A percentile compares a stretch with the other conserved stretches of the same genome.
Evolutionary conservation across 2,888 invertebrate genomes (phyloP).

Genomic region (Caenorhabditis sulstoni): DNA sequence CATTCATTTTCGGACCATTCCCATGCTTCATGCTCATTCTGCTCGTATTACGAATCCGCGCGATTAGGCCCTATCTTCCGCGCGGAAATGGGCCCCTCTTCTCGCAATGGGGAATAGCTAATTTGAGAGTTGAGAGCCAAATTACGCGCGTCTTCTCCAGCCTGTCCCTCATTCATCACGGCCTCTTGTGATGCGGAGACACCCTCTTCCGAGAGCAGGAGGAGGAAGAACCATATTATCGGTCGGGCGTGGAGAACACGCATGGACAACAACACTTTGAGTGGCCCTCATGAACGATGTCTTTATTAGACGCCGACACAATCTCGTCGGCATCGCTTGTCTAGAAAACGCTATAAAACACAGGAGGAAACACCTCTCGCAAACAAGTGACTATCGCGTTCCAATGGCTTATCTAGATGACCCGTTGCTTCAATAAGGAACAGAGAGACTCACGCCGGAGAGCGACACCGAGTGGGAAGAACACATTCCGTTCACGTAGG

Average conservation of each 20-base stretch:
- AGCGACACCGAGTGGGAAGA: constrained; percentile 72
- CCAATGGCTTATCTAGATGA: constrained; percentile 9
- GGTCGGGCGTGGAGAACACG: constrained; percentile 17
- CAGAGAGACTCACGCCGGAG: constrained; percentile 65
- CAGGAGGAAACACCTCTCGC: not conserved
- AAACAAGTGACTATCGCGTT: constrained; percentile 26
- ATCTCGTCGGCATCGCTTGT: constrained; percentile 14
- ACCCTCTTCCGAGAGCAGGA: not conserved
- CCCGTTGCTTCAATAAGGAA: not conserved
- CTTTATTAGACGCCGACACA: constrained; percentile 18
- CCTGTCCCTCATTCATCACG: constrained; percentile 49
- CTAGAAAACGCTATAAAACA: constrained; percentile 2
- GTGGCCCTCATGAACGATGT: constrained; percentile 6
- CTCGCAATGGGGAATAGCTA: constrained; percentile 56
- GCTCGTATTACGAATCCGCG: constrained; percentile 48
- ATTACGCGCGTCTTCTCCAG: constrained; percentile 43
- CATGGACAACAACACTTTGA: not conserved
- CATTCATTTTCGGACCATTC: constrained; percentile 6
- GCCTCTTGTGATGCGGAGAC: constrained; percentile 25
- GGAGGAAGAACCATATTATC: constrained; percentile 49
- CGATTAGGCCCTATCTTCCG: constrained; percentile 48
- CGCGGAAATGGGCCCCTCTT: constrained; percentile 48
- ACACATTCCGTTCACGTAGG: constrained; percentile 79
- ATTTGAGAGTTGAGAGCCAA: constrained; percentile 51
- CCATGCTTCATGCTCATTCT: constrained; percentile 38